These are phyloP conservation scores for Cetoscarus ocellatus DNA, from an alignment of 2,797 vertebrate genomes.

Conservation along the genomic window DNA sequence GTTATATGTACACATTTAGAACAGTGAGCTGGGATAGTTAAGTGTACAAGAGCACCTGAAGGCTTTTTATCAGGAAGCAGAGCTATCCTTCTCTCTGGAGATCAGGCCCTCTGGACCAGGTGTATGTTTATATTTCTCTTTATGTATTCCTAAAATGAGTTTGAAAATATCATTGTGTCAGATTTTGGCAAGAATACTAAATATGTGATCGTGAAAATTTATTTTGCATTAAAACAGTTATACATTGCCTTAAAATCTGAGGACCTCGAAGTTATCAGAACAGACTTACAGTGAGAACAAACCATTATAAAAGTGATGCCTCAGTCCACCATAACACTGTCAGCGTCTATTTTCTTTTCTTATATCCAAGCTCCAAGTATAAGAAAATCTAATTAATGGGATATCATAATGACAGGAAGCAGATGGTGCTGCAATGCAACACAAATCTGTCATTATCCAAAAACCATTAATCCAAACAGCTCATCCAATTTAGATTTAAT, in stretches of 20 bases:
- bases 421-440: conserved; percentile 56
- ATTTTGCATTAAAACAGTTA: no score
- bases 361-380: conserved; percentile 12
- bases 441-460: conserved; percentile 45
- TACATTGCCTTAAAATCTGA: no score
- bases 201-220: no score
- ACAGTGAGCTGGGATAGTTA: background rate
- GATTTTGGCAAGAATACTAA: no score
- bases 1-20: no score
- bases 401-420: conserved; percentile 41
- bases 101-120: background rate
- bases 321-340: background rate
- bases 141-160: no score
- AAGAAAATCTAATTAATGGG: conserved; percentile 34
- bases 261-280: background rate
- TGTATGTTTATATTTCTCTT: no score
- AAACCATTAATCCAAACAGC: conserved; percentile 38
- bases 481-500: conserved; percentile 50
- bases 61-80: background rate
- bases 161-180: no score
- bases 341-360: conserved; percentile 7
- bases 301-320: background rate
- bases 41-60: background rate
- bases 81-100: background rate
- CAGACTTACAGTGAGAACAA: background rate